Evolutionary conservation across 2,888 invertebrate genomes (phyloP).

Genomic region (Melieria omissa): DNA sequence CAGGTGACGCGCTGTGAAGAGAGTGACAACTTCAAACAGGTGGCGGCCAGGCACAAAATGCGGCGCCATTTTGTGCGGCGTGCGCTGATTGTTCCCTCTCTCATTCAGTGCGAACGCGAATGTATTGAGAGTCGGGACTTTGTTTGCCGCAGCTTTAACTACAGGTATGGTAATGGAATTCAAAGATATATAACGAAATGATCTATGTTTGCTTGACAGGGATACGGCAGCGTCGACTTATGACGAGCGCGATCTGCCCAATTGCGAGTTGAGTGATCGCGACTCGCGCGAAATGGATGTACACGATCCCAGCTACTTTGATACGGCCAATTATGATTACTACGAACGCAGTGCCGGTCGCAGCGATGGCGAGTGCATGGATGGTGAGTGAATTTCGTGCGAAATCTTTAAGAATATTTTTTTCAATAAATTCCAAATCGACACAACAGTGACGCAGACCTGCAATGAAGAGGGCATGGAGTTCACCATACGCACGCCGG

Average conservation of each 20-base stretch:
- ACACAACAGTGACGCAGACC: conserved; percentile 80
- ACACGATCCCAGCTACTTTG: conserved; percentile 86
- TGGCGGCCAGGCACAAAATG: conserved; percentile 81
- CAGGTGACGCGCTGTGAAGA: conserved; percentile 78
- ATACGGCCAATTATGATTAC: conserved; percentile 86
- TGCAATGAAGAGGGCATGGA: conserved; percentile 96
- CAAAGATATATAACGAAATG: neutral
- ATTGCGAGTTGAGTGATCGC: conserved; percentile 90
- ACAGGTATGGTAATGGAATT: conserved; percentile 69
- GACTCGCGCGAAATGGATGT: conserved; percentile 86
- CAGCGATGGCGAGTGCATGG: conserved; percentile 82
- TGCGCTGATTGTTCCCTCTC: conserved; percentile 77
- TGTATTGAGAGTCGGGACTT: conserved; percentile 86
- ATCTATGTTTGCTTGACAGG: conserved; percentile 58
- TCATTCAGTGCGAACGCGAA: conserved; percentile 85
- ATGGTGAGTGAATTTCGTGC: conserved; percentile 72
- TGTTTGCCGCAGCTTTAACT: conserved; percentile 88
- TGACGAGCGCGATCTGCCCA: conserved; percentile 71
- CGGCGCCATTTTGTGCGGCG: conserved; percentile 81
- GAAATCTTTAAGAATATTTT: neutral
- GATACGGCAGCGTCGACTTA: conserved; percentile 71
- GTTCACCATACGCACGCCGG: conserved; percentile 87
- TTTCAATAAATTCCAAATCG: neutral
- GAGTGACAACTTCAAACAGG: conserved; percentile 83
- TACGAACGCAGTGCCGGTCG: conserved; percentile 83